Percentiles rank a stretch among this genome's conserved stretches.
Conservation (phyloP, 2,113 vertebrate species). For the Tragulus kanchil region DNA sequence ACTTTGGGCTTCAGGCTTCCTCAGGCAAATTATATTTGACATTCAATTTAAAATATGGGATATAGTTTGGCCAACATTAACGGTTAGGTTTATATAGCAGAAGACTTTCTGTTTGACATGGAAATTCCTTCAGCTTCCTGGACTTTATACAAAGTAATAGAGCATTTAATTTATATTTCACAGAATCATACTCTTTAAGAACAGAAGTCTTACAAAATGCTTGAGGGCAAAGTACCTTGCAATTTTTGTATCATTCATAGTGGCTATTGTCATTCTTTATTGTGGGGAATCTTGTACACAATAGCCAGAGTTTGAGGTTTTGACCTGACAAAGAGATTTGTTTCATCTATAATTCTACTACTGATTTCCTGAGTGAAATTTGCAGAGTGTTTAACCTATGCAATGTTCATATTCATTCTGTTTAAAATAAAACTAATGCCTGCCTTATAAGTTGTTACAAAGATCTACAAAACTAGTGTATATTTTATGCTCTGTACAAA, state of each 20-base stretch:
- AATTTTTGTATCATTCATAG: neutral
- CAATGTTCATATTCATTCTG: neutral
- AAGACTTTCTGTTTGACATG: constrained; percentile 72
- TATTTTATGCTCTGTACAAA: neutral
- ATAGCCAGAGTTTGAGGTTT: neutral
- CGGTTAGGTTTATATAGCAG: constrained; percentile 66
- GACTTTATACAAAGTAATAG: constrained; percentile 45
- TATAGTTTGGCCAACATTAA: constrained; percentile 72
- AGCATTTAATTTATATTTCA: constrained; percentile 74
- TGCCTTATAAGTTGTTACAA: neutral
- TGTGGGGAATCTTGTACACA: neutral
- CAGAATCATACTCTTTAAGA: neutral
- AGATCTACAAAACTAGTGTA: neutral
- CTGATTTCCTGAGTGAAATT: neutral
- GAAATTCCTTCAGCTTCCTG: constrained; percentile 61
- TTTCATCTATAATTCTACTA: neutral
- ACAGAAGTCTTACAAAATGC: neutral
- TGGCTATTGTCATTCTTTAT: neutral
- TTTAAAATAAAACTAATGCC: neutral
- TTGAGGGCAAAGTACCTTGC: constrained; percentile 10
- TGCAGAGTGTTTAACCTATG: neutral
- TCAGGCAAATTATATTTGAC: constrained; percentile 83
- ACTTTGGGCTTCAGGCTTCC: constrained; percentile 72
- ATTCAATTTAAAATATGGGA: constrained; percentile 84
- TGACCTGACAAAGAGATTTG: neutral